Conservation (phyloP, 2,113 vertebrate species). For the Bujurquina vittata region DNA sequence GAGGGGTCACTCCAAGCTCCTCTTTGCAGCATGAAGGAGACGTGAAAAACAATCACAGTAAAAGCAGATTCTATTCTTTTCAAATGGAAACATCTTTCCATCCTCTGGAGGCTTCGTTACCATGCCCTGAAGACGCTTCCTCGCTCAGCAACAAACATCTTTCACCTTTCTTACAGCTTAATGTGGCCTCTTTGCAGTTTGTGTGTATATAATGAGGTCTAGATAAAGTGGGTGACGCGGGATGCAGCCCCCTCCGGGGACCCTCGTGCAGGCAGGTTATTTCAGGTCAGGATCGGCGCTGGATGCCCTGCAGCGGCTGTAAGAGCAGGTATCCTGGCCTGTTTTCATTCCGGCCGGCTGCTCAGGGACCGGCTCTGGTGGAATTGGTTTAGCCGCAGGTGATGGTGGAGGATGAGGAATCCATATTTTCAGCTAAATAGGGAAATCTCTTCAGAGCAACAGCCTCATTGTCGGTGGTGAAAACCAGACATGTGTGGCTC, state of each 20-base stretch:
- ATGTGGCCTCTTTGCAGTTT: constrained; percentile 8
- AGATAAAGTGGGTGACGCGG: constrained; percentile 31
- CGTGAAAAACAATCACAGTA: background rate
- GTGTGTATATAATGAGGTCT: constrained; percentile 5
- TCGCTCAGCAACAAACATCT: constrained; percentile 36
- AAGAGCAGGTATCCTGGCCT: constrained; percentile 23
- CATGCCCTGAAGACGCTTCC: constrained; percentile 10
- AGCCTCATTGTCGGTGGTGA: constrained; percentile 10
- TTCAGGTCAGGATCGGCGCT: constrained; percentile 49
- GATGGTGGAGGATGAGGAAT: constrained; percentile 30
- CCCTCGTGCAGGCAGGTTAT: constrained; percentile 37
- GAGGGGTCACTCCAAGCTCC: background rate
- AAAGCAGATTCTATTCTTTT: constrained; percentile 6
- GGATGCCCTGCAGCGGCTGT: constrained; percentile 46
- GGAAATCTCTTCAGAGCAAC: constrained; percentile 38
- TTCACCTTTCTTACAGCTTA: constrained; percentile 3
- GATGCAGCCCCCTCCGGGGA: constrained; percentile 6
- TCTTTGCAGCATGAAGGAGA: background rate
- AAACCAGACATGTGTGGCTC: constrained; percentile 25
- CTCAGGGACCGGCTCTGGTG: constrained; percentile 30
- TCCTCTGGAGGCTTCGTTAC: constrained; percentile 32
- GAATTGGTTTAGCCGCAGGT: constrained; percentile 59
- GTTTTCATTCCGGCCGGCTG: constrained; percentile 40
- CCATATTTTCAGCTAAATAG: constrained; percentile 51
- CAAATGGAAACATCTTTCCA: background rate